These are phyloP conservation scores for Proterorhinus semilunaris DNA, from an alignment of 2,113 vertebrate species.

Conservation along the genomic window DNA sequence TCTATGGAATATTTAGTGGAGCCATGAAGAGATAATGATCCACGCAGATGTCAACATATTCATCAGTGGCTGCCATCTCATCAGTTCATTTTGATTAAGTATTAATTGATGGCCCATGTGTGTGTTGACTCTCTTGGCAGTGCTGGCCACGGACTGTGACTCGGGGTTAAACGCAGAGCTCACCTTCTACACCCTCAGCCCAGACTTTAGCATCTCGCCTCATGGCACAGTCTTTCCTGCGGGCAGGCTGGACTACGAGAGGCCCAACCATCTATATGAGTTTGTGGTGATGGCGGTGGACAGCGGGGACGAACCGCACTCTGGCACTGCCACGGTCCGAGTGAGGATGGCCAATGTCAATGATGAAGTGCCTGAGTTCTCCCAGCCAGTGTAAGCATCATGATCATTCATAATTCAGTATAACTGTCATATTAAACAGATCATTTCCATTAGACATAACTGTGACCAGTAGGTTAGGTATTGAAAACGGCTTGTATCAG, in stretches of 20 bases:
- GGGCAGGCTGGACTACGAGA: slow-evolving; percentile 81
- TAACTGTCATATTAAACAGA: not conserved
- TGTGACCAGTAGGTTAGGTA: too few relatives aligned
- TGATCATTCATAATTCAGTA: not conserved
- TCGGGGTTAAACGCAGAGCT: slow-evolving; percentile 83
- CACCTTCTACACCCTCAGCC: slow-evolving; percentile 84
- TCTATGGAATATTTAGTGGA: slow-evolving; percentile 61
- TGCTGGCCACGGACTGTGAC: slow-evolving; percentile 87
- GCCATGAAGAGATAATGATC: slow-evolving; percentile 58
- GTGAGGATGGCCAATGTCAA: slow-evolving; percentile 87
- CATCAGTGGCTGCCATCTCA: slow-evolving; percentile 49
- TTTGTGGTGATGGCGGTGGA: slow-evolving; percentile 89
- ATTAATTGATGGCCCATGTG: slow-evolving; percentile 43
- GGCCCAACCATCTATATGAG: slow-evolving; percentile 85
- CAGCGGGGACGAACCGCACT: slow-evolving; percentile 80
- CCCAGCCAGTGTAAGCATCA: slow-evolving; percentile 79
- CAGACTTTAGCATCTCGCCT: slow-evolving; percentile 85
- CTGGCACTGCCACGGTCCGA: slow-evolving; percentile 85
- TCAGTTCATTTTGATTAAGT: slow-evolving; percentile 47
- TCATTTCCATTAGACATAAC: not conserved
- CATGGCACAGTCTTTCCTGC: slow-evolving; percentile 85
- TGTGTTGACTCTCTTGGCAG: slow-evolving; percentile 59
- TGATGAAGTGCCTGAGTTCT: slow-evolving; percentile 85
- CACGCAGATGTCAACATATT: slow-evolving; percentile 62
- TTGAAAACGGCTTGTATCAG: not conserved